Evolutionary conservation across 2,113 vertebrate genomes (phyloP), one percentile per base, ranked within the genome.

Genomic region (Dinomys branickii): DNA sequence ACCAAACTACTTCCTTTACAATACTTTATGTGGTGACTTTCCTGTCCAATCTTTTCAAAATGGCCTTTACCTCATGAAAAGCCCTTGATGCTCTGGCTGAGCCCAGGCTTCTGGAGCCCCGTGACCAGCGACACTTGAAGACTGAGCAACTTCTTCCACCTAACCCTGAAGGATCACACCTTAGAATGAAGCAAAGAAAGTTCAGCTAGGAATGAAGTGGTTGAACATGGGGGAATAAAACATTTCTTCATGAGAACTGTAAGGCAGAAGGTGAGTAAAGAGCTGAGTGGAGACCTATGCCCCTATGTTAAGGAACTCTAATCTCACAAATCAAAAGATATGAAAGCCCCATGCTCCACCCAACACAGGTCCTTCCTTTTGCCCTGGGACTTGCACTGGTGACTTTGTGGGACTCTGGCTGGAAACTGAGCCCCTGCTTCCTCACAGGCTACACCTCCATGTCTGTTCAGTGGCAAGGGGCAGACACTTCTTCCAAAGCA

Each of bases 31-130:
- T 47, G 82, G 33, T 50, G 71, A 88, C 50, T 52, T 0, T 80
- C 97, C 50, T 75, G 50, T 96, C 63, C 41, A 59, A 7, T 71
- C 54, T 63, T 97, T 94, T 89, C 86, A 95, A 82, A 94, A 54
- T 7, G 26, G 47, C 41, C 63, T 95, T 94, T 96, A 90, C 95
- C 61, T 58, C 83, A 67, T 30, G 33, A 96, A 93, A 71, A 30
- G 41, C 81, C 75, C 52, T 94, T 78, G 73, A 83, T 22, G 13
- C 44, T 19, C 24, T 54, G 13, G 14, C 56, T 47, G 85, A 88
- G 61, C n/a, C 50, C 26, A 85, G 38, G 56, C 86, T 93, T 69
- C 61, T 90, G 73, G 47, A 77, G 30, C 19, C 19, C 92, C 4
- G 4, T 3, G 20, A 56, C 56, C 86, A 87, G 22, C 91, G 67